Evolutionary conservation across 1,140 invertebrate genomes (phyloP).

Genomic region (Macrocentrus cingulum): DNA sequence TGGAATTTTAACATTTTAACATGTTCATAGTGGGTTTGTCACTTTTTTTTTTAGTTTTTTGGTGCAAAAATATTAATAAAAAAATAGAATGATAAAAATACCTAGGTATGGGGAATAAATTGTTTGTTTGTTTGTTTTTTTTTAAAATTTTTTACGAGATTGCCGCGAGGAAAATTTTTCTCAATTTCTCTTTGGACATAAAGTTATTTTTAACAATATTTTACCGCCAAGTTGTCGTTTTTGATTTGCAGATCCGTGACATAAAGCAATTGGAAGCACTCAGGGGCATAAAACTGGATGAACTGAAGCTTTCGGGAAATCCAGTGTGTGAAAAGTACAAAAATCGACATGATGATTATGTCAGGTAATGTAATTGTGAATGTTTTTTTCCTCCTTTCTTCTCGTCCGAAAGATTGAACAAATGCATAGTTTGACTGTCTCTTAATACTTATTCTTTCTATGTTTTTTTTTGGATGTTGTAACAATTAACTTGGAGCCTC

Average conservation of each 20-base stretch:
- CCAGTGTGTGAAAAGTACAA: conserved; percentile 77
- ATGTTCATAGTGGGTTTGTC: too few relatives aligned
- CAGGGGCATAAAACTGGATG: conserved; percentile 70
- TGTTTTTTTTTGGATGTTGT: conserved; percentile 47
- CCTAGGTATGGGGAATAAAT: too few relatives aligned
- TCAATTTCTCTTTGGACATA: too few relatives aligned
- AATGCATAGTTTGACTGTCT: too few relatives aligned
- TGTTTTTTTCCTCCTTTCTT: conserved; percentile 47
- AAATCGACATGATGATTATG: conserved; percentile 71
- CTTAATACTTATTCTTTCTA: conserved; percentile 48
- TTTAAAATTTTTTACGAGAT: conserved; percentile 13
- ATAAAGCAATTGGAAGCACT: conserved; percentile 71
- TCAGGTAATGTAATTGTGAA: conserved; percentile 70
- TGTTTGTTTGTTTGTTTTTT: too few relatives aligned
- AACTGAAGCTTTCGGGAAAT: conserved; percentile 79
- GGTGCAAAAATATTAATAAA: too few relatives aligned
- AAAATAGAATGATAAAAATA: too few relatives aligned
- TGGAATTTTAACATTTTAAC: too few relatives aligned
- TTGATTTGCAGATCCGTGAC: conserved; percentile 77
- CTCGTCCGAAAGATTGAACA: conserved; percentile 44
- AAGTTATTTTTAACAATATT: too few relatives aligned
- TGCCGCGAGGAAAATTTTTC: conserved; percentile 1
- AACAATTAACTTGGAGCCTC: conserved; percentile 46
- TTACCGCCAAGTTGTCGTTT: too few relatives aligned
- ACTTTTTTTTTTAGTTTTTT: too few relatives aligned